A percentile compares a stretch with the other conserved stretches of the same genome.
These are phyloP conservation scores for Gobionotothen gibberifrons DNA, from an alignment of 2,797 vertebrate species.

Conservation along the genomic window DNA sequence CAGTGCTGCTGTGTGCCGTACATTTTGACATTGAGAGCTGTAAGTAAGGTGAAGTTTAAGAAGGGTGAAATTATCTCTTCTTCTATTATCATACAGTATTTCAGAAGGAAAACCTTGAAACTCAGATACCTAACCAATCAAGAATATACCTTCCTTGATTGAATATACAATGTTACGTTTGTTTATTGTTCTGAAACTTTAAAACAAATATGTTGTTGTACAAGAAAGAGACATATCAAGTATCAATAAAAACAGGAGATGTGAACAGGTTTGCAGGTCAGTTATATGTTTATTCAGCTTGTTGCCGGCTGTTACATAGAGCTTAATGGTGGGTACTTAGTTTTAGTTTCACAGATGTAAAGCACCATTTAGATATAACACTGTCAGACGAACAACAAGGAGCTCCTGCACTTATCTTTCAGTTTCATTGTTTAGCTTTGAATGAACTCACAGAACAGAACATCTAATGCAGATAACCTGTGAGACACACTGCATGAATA, in stretches of 20 bases:
- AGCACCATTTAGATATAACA: conserved; percentile 67
- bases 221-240: background rate
- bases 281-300: conserved; percentile 83
- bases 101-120: background rate
- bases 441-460: conserved; percentile 67
- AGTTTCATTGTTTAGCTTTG: conserved; percentile 59
- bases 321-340: conserved; percentile 62
- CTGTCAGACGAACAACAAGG: conserved; percentile 63
- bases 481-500: conserved; percentile 50
- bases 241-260: conserved; percentile 40
- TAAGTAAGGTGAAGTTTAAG: conserved; percentile 16
- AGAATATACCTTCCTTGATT: background rate
- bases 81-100: background rate
- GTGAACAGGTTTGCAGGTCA: conserved; percentile 60
- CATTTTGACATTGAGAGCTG: conserved; percentile 26
- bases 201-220: background rate
- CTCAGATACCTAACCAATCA: background rate
- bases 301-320: conserved; percentile 69
- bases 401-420: conserved; percentile 64
- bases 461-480: conserved; percentile 51
- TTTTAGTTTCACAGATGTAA: conserved; percentile 68
- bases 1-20: conserved; percentile 38
- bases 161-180: background rate
- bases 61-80: background rate
- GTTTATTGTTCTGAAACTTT: background rate